These are phyloP conservation scores for Dicycla oo DNA, from an alignment of 2,888 invertebrate genomes.

Conservation along the genomic window DNA sequence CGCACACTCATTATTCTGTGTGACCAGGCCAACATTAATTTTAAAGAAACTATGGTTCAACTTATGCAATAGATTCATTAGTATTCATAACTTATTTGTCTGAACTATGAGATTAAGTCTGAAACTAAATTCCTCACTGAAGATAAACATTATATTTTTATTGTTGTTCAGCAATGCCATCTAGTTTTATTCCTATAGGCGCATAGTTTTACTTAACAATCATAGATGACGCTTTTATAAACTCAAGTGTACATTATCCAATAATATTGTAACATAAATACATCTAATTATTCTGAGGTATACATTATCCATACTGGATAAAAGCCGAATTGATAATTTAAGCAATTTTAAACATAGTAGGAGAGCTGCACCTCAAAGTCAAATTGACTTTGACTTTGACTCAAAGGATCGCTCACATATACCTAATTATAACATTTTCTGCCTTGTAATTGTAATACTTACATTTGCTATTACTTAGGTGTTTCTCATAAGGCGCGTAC, in stretches of 20 bases:
- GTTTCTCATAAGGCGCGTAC: slow-evolving; percentile 86
- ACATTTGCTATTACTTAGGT: slow-evolving; percentile 89
- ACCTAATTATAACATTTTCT: not conserved
- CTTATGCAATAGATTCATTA: not conserved
- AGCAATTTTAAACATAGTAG: too few species aligned
- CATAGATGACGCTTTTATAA: slow-evolving; percentile 37
- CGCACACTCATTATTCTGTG: slow-evolving; percentile 28
- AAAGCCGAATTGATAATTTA: too few species aligned
- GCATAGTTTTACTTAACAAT: not conserved
- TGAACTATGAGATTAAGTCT: not conserved
- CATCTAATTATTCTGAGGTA: not conserved
- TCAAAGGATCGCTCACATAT: not conserved
- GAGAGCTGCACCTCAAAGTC: not conserved
- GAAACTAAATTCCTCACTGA: not conserved
- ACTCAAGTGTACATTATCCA: too few species aligned
- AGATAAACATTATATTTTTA: not conserved
- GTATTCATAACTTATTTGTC: not conserved
- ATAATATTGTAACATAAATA: too few species aligned
- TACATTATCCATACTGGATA: not conserved
- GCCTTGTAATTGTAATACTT: slow-evolving; percentile 68
- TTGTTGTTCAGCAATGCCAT: not conserved
- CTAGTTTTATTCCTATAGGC: not conserved
- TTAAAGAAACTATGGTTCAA: not conserved
- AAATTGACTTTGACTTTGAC: too few species aligned
- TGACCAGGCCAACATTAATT: slow-evolving; percentile 37